Percentiles rank a stretch among this genome's conserved stretches.
phyloP scores from a whole-genome alignment of 2,888 invertebrate species.

The Drosophila emarginata region DNA sequence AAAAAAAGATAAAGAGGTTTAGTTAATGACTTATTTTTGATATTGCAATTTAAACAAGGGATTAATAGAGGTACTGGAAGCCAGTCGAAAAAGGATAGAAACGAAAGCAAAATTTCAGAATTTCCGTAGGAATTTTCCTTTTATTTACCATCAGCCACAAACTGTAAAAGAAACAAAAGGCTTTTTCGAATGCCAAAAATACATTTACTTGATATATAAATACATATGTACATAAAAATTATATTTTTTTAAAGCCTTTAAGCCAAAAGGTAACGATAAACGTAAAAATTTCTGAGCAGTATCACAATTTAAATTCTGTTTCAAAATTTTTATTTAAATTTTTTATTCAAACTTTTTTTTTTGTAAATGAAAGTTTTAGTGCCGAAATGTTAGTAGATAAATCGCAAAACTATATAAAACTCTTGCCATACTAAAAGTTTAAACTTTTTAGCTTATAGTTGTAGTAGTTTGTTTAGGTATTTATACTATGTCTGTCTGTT shows the following conservation, averaged over 20 bases:
- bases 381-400: no score
- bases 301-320: no score
- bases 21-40: background rate
- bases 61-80: background rate
- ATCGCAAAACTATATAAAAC: no score
- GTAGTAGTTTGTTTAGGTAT: no score
- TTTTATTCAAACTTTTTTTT: no score
- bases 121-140: background rate
- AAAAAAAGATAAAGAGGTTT: background rate
- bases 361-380: no score
- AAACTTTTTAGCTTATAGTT: no score
- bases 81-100: background rate
- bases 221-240: background rate
- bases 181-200: background rate
- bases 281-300: background rate
- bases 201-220: background rate
- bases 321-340: no score
- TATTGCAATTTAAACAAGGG: background rate
- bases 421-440: no score
- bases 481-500: no score
- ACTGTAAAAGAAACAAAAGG: background rate
- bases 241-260: no score
- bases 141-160: background rate
- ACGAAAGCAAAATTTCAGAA: background rate
- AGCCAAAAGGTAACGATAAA: background rate